Conservation (phyloP, 1,140 invertebrate species). For the Stegodyphus mimosarum region DNA sequence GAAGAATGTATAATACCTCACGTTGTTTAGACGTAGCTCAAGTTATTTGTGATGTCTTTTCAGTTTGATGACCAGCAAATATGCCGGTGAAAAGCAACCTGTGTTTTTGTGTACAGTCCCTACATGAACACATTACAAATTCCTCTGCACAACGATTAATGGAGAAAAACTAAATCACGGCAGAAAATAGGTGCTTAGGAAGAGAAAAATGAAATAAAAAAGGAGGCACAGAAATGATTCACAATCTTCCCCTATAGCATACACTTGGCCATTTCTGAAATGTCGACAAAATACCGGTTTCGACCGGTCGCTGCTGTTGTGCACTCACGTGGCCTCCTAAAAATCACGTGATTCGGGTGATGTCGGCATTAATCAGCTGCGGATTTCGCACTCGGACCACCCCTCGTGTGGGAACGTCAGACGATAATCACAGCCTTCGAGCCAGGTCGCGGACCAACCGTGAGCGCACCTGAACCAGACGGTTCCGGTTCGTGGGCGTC, state of each 20-base stretch:
- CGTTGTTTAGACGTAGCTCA: too few relatives aligned
- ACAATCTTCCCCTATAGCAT: not conserved
- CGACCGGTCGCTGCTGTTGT: not conserved
- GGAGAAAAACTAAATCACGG: too few relatives aligned
- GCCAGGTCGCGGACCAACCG: conserved; percentile 49
- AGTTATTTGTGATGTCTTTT: too few relatives aligned
- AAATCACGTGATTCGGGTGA: conserved; percentile 20
- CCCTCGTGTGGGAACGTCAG: conserved; percentile 47
- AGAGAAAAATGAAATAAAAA: too few relatives aligned
- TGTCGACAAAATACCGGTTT: conserved; percentile 3
- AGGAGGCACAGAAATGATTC: not conserved
- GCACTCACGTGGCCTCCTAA: not conserved
- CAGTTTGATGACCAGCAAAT: too few relatives aligned
- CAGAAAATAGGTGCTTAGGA: too few relatives aligned
- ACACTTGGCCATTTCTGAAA: not conserved
- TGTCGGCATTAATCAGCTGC: conserved; percentile 50
- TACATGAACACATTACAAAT: too few relatives aligned
- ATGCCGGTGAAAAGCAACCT: too few relatives aligned
- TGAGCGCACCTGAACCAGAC: conserved; percentile 41
- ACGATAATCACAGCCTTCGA: conserved; percentile 53
- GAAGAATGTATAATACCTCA: too few relatives aligned
- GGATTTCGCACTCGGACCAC: conserved; percentile 23
- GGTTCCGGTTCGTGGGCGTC: conserved; percentile 52
- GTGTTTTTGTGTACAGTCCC: too few relatives aligned
- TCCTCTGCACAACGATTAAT: too few relatives aligned